Evolutionary conservation across 1,140 invertebrate species (phyloP), one percentile per base, ranked within the genome.

Genomic region (Leptinotarsa texana): DNA sequence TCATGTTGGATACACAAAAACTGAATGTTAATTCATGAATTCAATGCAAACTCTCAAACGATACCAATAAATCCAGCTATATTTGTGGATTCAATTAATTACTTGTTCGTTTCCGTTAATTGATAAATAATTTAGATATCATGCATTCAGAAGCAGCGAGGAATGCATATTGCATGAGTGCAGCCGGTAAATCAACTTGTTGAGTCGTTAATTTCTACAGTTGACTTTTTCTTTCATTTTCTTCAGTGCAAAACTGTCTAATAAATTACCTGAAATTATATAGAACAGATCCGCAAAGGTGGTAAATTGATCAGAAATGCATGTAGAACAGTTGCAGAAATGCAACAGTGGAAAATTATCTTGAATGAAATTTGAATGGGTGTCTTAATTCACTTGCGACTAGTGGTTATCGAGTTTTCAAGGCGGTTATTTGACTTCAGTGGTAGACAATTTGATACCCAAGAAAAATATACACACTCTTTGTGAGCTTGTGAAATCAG

Each of bases 261-360:
- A 68, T 68, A 68, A 68, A 68, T 49, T 68, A 68, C 24, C 24
- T 68, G 66, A 68, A 68, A 68, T 68, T 68, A 68, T 68, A 68
- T 47, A 42, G 66, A 68, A 68, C 66, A 68, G 42, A 68, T 42
- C 24, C 11, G 66, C n/a, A 68, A 68, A 49, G 66, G 42, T 27
- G 66, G 66, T 47, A 68, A 68, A 68, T 68, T 68, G 42, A 68
- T 4, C 24, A 27, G 66, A 42, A 68, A 18, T 68, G 66, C 66
- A 18, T 27, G 24, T 42, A n/a, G 66, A 68, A 68, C n/a, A 57
- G 51, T 57, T 57, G 51, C 17, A 57, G 51, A 57, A n/a, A 57
- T 57, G 51, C 51, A 57, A 57, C 17, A 57, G 15, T n/a, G 51
- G 15, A 17, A 57, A 13, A 18, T 57, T n/a, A 57, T 57, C 51